Evolutionary conservation across 2,797 vertebrate species (phyloP).

Genomic region (Rhinichthys osculus): DNA sequence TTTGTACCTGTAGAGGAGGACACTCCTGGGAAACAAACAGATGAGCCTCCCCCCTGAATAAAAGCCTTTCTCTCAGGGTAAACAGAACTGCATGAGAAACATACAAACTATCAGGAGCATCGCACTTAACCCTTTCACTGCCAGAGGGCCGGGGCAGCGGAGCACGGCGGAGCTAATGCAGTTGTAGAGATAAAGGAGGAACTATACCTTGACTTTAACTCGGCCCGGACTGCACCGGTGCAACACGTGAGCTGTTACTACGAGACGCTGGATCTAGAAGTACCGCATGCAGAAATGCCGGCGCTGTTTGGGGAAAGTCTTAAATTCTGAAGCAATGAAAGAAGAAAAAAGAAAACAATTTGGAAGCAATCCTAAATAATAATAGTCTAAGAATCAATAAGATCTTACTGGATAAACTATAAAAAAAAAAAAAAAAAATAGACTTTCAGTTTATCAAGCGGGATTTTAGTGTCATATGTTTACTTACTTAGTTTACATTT

Average conservation of each 20-base stretch:
- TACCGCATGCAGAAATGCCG: neutral
- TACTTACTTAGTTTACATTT: neutral
- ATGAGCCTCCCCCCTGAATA: constrained; percentile 86
- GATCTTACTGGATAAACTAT: no score
- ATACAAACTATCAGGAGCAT: constrained; percentile 84
- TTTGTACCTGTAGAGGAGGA: constrained; percentile 89
- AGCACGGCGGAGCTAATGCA: constrained; percentile 43
- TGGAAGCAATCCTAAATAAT: neutral
- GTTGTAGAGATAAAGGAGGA: constrained; percentile 32
- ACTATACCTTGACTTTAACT: constrained; percentile 34
- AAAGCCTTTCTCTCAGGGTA: constrained; percentile 85
- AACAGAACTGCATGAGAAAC: constrained; percentile 95
- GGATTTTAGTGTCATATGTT: neutral
- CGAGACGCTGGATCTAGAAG: neutral
- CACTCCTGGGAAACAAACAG: constrained; percentile 94
- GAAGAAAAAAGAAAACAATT: neutral
- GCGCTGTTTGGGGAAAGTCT: neutral
- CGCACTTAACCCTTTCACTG: constrained; percentile 77
- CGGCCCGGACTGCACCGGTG: neutral
- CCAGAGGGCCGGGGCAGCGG: constrained; percentile 54
- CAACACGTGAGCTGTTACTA: neutral
- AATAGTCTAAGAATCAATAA: neutral
- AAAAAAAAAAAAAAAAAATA: neutral
- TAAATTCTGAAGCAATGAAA: neutral
- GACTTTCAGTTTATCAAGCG: neutral